Base-by-base conservation (phyloP, 2,797 vertebrate genomes). In the Sylvia borin region DNA sequence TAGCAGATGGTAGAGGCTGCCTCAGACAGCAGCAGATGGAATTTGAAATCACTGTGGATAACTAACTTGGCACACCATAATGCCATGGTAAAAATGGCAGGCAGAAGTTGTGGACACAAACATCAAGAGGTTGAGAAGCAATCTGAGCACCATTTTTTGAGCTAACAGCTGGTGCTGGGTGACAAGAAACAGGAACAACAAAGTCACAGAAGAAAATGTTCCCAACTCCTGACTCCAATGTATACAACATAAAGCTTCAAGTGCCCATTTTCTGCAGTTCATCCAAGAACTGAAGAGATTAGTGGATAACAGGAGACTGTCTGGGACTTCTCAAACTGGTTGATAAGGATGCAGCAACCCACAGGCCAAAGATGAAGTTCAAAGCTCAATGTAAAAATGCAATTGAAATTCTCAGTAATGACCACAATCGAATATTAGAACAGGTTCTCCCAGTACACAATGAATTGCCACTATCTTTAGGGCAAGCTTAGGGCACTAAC, bases 1-100 rank as follows among this genome's bases (percentile, higher is more conserved):
- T 16, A 88, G 47, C 76, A 94, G 91, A 91, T 58, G 58, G 68
- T 29, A 85, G 32, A 90, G 31, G 29, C 75, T 92, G 75, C 54
- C 70, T 65, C 7, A 24, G 70, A 45, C 77, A 91, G 55, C 77
- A 87, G 71, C 65, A 91, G 82, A 83, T 48, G 58, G 58, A 72
- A 84, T 94, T 71, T 13, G 22, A 90, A 92, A 77, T 78, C 76
- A 47, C 19, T 1, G 1, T 1, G 1, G 80, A 26, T 45, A 77
- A 82, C 34, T 25, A 34, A 73, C 54, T 55, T 5, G 1, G 48
- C 25, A 20, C 53, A 13, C 71, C 62, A 20, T 21, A 88, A 36
- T 14, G 26, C 57, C 45, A 13, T 0, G 2, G 66, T 10, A 51
- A 79, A 73, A 93, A 25, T 2, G 2, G 43, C 3, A 12, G 14